Percentiles rank a stretch among this genome's conserved stretches.
Conservation (phyloP, 2,888 invertebrate genomes). For the Sinelater perroti region DNA sequence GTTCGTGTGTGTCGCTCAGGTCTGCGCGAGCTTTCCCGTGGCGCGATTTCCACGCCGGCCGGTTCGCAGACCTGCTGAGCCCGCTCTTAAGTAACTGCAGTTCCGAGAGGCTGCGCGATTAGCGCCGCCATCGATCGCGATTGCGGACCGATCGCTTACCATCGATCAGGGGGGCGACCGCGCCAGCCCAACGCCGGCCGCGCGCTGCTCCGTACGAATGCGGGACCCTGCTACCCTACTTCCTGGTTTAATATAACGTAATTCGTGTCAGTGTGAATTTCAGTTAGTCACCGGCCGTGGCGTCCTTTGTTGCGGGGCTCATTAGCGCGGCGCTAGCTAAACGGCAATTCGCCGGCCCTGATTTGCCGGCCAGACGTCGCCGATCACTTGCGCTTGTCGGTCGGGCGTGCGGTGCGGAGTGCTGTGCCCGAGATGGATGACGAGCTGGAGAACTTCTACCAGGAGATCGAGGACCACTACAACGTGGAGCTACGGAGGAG, state of each 20-base stretch:
- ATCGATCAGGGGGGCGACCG: too few species aligned
- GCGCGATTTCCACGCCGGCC: too few species aligned
- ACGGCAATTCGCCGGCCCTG: slow-evolving; percentile 17
- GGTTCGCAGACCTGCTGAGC: too few species aligned
- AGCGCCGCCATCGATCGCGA: too few species aligned
- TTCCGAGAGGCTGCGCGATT: too few species aligned
- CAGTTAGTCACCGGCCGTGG: slow-evolving; percentile 38
- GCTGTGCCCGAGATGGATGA: slow-evolving; percentile 42
- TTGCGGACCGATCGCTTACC: too few species aligned
- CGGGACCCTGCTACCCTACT: slow-evolving; percentile 47
- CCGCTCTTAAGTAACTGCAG: too few species aligned
- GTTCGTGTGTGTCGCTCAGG: too few species aligned
- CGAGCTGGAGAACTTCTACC: slow-evolving; percentile 51
- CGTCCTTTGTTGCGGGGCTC: slow-evolving; percentile 26
- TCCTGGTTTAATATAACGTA: slow-evolving; percentile 46
- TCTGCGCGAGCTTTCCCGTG: too few species aligned
- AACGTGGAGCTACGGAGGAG: slow-evolving; percentile 50
- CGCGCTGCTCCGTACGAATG: slow-evolving; percentile 46
- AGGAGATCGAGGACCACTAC: slow-evolving; percentile 54
- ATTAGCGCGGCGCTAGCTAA: slow-evolving; percentile 20
- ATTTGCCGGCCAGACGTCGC: slow-evolving; percentile 24
- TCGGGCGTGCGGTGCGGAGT: background rate
- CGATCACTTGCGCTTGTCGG: slow-evolving; percentile 5
- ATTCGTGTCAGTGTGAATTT: slow-evolving; percentile 45
- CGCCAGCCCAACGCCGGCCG: too few species aligned